Base-by-base conservation (phyloP, 2,888 invertebrate species). In the Caenorhabditis sp. region DNA sequence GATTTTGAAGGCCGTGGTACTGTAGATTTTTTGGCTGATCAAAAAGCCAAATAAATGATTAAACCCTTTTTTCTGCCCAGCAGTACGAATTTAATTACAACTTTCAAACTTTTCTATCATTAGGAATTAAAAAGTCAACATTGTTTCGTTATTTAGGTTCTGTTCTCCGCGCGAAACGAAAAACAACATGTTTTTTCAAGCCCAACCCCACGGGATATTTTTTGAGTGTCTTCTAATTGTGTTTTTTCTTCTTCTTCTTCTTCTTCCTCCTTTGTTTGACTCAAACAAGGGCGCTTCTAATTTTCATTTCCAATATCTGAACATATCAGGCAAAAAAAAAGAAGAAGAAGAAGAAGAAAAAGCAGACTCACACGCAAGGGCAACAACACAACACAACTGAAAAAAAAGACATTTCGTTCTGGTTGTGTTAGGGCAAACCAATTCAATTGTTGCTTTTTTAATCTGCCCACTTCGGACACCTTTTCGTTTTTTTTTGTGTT, bases 181-280 rank as follows among this genome's bases (percentile, higher is more conserved):
- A 23, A 19, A 23, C n/a, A 37, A 54, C 62, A 62, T 58, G 53
- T 50, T 58, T n/a, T n/a, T 36, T 43, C 53, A 67, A 50, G 59
- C 58, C 36, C 51, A 61, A 53, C 61, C 61, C 61, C 37, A 24
- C 54, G 55, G 62, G 62, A 62, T 62, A 53, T 62, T 62, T n/a
- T n/a, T 62, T 62, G 62, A 62, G 62, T 62, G 62, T 62, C 53
- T 62, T 62, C 62, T 62, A 62, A 62, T 62, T 61, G 61, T 62
- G 62, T 55, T 24, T 37, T 24, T 43, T 43, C 14, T 10, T 43
- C 51, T 51, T 19, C 21, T 12, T 21, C 27, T n/a, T n/a, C n/a
- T 17, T 36, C 12, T 53, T 26, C 27, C 51, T 51, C 54, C 55
- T 43, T 62, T 55, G 54, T 62, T 62, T 55, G 54, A 54, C 55